phyloP scores from a whole-genome alignment of 2,797 vertebrate genomes.

The Phyllotis vaccarum region DNA sequence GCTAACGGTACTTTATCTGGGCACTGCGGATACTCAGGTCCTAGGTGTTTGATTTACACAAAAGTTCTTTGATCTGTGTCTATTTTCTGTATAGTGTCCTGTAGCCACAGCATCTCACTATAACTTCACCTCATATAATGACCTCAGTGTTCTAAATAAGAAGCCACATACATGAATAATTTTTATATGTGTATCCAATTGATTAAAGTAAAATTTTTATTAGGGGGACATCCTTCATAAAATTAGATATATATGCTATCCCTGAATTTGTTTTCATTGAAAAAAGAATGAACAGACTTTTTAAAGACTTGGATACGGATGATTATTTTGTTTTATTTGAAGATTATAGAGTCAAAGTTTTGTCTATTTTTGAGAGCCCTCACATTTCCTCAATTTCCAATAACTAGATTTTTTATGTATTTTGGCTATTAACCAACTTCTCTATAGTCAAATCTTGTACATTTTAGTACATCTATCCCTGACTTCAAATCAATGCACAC shows the following conservation, averaged over 20 bases:
- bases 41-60: background rate
- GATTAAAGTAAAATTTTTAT: background rate
- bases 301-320: background rate
- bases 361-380: background rate
- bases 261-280: background rate
- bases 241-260: background rate
- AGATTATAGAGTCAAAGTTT: background rate
- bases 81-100: background rate
- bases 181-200: background rate
- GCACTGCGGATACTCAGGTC: background rate
- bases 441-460: background rate
- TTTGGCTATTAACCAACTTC: background rate
- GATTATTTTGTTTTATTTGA: slow-evolving; percentile 5
- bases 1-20: background rate
- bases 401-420: background rate
- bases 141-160: background rate
- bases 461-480: background rate
- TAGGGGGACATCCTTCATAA: background rate
- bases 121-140: background rate
- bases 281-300: background rate
- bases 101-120: background rate
- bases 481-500: background rate
- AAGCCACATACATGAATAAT: background rate
- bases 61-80: background rate
- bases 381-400: background rate